Percentiles rank a stretch among this genome's conserved stretches.
Conservation (phyloP, 2,797 vertebrate species). For the Podarcis siculus region DNA sequence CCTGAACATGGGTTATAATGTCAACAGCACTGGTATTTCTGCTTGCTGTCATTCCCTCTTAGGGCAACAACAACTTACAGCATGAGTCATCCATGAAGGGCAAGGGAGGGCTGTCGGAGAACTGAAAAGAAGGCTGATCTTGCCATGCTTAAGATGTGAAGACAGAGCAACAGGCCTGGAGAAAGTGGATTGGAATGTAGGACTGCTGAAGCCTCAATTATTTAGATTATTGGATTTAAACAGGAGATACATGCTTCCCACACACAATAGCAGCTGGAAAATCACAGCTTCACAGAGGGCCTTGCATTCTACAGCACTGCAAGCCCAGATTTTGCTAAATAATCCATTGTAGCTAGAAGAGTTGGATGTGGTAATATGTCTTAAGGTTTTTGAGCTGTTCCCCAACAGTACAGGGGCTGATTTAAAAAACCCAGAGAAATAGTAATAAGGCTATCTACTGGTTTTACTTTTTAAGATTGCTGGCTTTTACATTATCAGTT, state of each 20-base stretch:
- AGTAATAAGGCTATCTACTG: not conserved
- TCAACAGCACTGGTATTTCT: not conserved
- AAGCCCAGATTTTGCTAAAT: not conserved
- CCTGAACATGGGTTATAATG: constrained; percentile 34
- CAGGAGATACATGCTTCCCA: not conserved
- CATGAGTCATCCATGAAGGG: rapidly evolving
- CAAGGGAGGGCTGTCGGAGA: not conserved
- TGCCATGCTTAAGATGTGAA: not conserved
- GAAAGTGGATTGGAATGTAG: not conserved
- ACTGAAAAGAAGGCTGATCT: not conserved
- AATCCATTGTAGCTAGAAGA: not conserved
- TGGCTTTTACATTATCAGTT: not conserved
- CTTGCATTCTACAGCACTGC: not conserved
- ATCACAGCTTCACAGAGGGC: not conserved
- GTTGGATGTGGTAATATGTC: not conserved
- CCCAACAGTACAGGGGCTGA: not conserved
- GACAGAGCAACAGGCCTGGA: not conserved
- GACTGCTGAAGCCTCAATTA: not conserved
- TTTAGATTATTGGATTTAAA: not conserved
- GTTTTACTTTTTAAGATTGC: not conserved
- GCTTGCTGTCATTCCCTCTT: constrained; percentile 12
- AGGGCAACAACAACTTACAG: constrained; percentile 30
- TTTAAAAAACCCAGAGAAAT: not conserved
- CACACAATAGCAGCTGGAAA: not conserved
- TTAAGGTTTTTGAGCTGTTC: not conserved